Evolutionary conservation across 2,888 invertebrate genomes (phyloP).

Genomic region (Eupithecia tripunctaria): DNA sequence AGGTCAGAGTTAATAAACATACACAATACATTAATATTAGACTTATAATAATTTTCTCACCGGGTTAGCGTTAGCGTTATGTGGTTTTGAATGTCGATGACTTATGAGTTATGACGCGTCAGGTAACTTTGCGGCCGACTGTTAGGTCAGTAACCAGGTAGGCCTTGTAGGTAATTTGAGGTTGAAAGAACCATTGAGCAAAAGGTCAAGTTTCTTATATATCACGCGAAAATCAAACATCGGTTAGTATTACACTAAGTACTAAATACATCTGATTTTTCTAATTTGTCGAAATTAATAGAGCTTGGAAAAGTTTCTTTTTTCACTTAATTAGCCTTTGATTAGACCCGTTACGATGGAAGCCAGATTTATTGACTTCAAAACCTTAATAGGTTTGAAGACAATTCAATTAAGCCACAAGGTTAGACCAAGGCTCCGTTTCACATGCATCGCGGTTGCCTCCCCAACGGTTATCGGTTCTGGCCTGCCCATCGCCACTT

Average conservation of each 20-base stretch:
- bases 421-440: too few species aligned
- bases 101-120: neutral
- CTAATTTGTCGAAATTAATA: too few species aligned
- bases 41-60: conserved; percentile 39
- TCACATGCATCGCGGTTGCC: too few species aligned
- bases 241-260: neutral
- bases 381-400: too few species aligned
- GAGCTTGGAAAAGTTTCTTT: too few species aligned
- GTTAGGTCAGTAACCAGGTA: conserved; percentile 3
- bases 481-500: too few species aligned
- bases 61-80: conserved; percentile 31
- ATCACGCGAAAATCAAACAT: neutral
- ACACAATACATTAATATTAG: conserved; percentile 47
- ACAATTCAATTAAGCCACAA: too few species aligned
- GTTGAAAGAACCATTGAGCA: neutral
- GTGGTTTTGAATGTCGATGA: conserved; percentile 11
- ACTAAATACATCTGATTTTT: neutral
- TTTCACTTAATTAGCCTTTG: too few species aligned
- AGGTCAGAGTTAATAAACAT: conserved; percentile 75
- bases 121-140: neutral
- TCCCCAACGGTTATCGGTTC: too few species aligned
- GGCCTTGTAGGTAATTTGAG: conserved; percentile 7
- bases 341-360: too few species aligned
- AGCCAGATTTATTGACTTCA: too few species aligned
- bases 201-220: neutral